Percentiles rank a stretch among this genome's conserved stretches.
Evolutionary conservation across 2,888 invertebrate genomes (phyloP).

Genomic region (Aphidius colemani): DNA sequence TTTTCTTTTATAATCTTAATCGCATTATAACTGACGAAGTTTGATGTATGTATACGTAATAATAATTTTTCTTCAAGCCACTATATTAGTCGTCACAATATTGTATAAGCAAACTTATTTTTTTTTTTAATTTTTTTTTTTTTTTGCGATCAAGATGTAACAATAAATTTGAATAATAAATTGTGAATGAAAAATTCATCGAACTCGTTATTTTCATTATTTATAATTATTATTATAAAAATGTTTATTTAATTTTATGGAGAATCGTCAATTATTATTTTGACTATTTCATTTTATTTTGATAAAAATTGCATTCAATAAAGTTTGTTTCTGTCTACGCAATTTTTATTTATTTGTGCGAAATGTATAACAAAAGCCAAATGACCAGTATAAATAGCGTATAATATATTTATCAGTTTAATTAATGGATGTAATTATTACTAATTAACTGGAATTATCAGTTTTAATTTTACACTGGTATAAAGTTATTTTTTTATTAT

Average conservation of each 20-base stretch:
- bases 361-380: neutral
- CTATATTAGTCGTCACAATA: too few species aligned
- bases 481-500: constrained; percentile 5
- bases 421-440: neutral
- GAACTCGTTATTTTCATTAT: neutral
- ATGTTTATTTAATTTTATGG: neutral
- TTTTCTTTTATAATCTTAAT: constrained; percentile 12
- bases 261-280: neutral
- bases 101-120: neutral
- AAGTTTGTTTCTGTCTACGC: neutral
- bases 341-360: neutral
- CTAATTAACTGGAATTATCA: constrained; percentile 5
- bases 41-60: constrained; percentile 3
- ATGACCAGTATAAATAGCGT: constrained; percentile 3
- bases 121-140: constrained; percentile 2
- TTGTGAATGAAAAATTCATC: neutral
- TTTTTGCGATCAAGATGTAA: constrained; percentile 4
- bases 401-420: neutral
- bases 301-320: neutral
- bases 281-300: neutral
- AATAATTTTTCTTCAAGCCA: neutral
- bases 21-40: neutral
- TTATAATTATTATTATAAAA: too few species aligned
- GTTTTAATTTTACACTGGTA: neutral
- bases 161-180: constrained; percentile 18